Evolutionary conservation across 2,113 vertebrate genomes (phyloP).

Genomic region (Mesoclemmys tuberculata): DNA sequence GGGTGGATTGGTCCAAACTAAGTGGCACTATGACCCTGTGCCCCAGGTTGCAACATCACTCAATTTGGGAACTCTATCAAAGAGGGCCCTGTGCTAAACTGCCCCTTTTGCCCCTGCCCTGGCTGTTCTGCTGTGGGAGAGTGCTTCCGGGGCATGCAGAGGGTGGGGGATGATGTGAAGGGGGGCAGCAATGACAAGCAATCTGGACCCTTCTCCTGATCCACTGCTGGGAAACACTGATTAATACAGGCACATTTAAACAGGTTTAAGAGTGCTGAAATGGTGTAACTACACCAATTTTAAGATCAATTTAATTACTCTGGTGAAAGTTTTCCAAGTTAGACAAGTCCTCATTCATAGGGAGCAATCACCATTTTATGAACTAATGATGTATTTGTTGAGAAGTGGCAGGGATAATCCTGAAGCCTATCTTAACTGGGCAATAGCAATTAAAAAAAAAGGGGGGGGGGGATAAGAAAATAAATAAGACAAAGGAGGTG

Average conservation of each 20-base stretch:
- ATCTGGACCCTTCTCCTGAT: neutral
- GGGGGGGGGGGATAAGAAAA: neutral
- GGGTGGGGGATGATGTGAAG: neutral
- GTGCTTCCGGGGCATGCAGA: neutral
- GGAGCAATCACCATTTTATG: neutral
- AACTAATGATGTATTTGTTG: neutral
- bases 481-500: neutral
- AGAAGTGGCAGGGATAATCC: neutral
- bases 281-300: neutral
- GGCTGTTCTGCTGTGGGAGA: neutral
- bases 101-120: neutral
- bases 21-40: neutral
- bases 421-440: neutral
- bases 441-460: neutral
- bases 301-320: neutral
- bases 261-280: neutral
- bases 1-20: neutral
- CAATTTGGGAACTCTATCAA: neutral
- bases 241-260: neutral
- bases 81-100: neutral
- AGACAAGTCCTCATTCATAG: neutral
- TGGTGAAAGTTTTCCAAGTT: neutral
- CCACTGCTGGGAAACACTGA: neutral
- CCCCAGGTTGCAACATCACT: neutral
- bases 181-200: neutral